A percentile compares a stretch with the other conserved stretches of the same genome.
Evolutionary conservation across 1,140 invertebrate genomes (phyloP).

Genomic region (Elysia chlorotica): DNA sequence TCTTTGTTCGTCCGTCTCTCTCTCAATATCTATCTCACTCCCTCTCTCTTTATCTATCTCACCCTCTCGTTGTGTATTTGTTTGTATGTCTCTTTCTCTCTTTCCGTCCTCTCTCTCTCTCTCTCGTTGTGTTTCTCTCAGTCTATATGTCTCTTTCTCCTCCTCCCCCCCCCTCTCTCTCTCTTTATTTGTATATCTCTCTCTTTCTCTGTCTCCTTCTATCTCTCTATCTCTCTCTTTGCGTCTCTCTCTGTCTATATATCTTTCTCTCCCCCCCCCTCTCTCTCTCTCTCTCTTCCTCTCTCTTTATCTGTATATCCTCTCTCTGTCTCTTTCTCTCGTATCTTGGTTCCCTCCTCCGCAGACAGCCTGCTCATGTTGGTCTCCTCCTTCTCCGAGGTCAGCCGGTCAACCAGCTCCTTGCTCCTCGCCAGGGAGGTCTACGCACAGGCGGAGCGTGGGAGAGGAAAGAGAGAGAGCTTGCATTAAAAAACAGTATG

Average conservation of each 20-base stretch:
- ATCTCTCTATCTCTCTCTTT: constrained; percentile 88
- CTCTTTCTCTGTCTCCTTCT: too few species aligned
- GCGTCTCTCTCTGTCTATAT: constrained; percentile 90
- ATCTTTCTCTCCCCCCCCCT: constrained; percentile 83
- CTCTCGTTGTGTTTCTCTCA: too few species aligned
- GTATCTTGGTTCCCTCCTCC: constrained; percentile 76
- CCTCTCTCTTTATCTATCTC: too few species aligned
- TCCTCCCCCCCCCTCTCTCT: neutral
- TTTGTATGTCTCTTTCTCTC: too few species aligned
- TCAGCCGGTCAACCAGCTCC: constrained; percentile 80
- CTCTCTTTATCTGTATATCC: neutral
- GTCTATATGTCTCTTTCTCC: too few species aligned
- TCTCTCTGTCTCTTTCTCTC: neutral
- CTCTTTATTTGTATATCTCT: constrained; percentile 74
- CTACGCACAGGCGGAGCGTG: too few species aligned
- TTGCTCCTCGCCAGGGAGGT: too few species aligned
- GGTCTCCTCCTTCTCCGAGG: constrained; percentile 74
- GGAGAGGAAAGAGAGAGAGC: too few species aligned
- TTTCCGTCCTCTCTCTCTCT: constrained; percentile 43
- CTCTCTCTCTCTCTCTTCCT: constrained; percentile 63
- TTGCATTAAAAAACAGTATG: too few species aligned
- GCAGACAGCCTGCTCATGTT: constrained; percentile 75
- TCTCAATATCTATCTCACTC: too few species aligned
- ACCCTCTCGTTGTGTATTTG: too few species aligned
- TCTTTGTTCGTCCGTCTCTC: neutral